These are phyloP conservation scores for Trematocara zebra DNA, from an alignment of 2,113 vertebrate species.

Conservation along the genomic window DNA sequence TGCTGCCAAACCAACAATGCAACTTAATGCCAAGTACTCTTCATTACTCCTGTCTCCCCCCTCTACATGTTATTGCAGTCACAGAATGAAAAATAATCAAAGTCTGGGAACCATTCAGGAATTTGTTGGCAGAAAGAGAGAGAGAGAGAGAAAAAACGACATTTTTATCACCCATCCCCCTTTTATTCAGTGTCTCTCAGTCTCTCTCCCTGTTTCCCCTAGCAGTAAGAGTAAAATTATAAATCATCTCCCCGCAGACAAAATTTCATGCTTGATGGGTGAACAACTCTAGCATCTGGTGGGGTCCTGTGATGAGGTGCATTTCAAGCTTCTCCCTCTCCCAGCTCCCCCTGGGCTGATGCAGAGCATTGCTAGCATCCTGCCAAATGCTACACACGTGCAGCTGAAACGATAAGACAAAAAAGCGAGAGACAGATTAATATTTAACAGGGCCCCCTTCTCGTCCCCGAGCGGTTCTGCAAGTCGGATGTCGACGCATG, in stretches of 20 bases:
- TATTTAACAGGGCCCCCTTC: constrained; percentile 5
- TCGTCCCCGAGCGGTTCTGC: background rate
- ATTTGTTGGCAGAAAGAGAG: constrained; percentile 28
- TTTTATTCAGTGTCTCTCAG: background rate
- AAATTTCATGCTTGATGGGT: constrained; percentile 70
- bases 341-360: constrained; percentile 39
- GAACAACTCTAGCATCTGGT: constrained; percentile 70
- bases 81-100: constrained; percentile 48
- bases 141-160: background rate
- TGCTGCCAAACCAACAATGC: background rate
- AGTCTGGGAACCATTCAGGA: constrained; percentile 45
- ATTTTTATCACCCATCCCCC: constrained; percentile 4
- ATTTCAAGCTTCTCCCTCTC: constrained; percentile 46
- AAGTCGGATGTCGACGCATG: background rate
- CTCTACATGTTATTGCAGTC: background rate
- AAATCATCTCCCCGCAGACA: constrained; percentile 70
- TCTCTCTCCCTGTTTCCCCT: constrained; percentile 11
- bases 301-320: constrained; percentile 58
- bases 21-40: constrained; percentile 1
- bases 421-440: constrained; percentile 1
- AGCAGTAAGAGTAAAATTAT: constrained; percentile 61
- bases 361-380: constrained; percentile 21
- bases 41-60: background rate
- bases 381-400: constrained; percentile 44
- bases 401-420: constrained; percentile 43